These are phyloP conservation scores for Drosophila gaucha DNA, from an alignment of 2,888 invertebrate genomes.

Conservation along the genomic window DNA sequence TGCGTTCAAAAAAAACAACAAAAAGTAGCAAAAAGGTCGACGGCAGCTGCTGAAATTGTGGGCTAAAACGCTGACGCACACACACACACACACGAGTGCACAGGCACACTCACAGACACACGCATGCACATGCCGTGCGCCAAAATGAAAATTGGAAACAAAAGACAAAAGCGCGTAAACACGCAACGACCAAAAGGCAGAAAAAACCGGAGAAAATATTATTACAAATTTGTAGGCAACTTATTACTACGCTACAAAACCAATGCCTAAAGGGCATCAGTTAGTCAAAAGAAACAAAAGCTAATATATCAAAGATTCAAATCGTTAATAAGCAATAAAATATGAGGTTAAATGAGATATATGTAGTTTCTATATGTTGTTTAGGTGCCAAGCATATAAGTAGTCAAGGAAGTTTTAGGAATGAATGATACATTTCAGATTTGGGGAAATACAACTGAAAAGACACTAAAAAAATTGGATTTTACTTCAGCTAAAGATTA, in stretches of 20 bases:
- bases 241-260: slow-evolving; percentile 11
- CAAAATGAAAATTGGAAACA: slow-evolving; percentile 64
- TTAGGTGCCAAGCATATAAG: too few relatives aligned
- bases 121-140: slow-evolving; percentile 7
- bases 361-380: too few relatives aligned
- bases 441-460: too few relatives aligned
- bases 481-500: too few relatives aligned
- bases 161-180: slow-evolving; percentile 66
- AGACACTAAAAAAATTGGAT: too few relatives aligned
- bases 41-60: slow-evolving; percentile 36
- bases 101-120: background rate
- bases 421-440: too few relatives aligned
- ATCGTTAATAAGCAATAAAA: too few relatives aligned
- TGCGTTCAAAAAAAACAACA: slow-evolving; percentile 14
- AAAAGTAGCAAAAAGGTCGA: slow-evolving; percentile 21
- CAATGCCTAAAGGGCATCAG: background rate
- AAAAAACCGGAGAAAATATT: slow-evolving; percentile 1
- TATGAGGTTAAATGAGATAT: too few relatives aligned
- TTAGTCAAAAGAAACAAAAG: background rate
- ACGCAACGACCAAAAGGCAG: slow-evolving; percentile 53
- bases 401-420: too few relatives aligned
- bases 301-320: background rate
- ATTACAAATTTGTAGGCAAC: slow-evolving; percentile 11
- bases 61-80: slow-evolving; percentile 41
- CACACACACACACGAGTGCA: slow-evolving; percentile 12